Evolutionary conservation across 2,113 vertebrate species (phyloP), one percentile per base, ranked within the genome.

Genomic region (Alaudala cheleensis): DNA sequence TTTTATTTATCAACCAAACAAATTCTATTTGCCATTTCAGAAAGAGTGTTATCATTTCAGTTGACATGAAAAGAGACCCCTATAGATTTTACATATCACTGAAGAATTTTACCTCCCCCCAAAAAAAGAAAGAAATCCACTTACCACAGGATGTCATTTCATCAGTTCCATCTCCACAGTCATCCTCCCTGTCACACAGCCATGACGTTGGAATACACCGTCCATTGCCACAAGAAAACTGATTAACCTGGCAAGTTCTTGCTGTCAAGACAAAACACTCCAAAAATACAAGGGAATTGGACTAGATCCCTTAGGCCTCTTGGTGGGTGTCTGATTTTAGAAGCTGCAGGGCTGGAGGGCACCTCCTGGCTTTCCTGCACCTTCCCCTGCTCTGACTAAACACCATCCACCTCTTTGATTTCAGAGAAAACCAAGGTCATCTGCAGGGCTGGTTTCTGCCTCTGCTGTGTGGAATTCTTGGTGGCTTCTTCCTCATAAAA

Each of bases 151-250:
- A 99, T 22, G 93, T 42, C 73, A 97, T 97, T 97, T 99, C 99
- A 81, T 99, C 99, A 0, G 98, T 99, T 92, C 96, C 97, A 91
- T 99, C 99, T 20, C 99, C 99, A 28, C 99, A 99, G 97, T 99
- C 99, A 42, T 99, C 98, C 86, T 99, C 99, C 34, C 98, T 98
- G 97, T 99, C 99, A 86, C 99, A 99, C 23, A 98, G 97, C 99
- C 99, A 99, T 0, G 98, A 98, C 17, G 58, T 93, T 4, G 99
- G 99, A 93, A 99, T 98, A 40, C 99, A 99, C 40, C 99, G 99
- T 11, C 99, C 99, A 4, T 99, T 99, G 79, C 97, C 98, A 94
- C 99, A 99, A 9, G 99, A 98, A 97, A 99, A 99, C 29, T 99
- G 99, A 77, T 98, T 98, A 60, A 93, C 85, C 92, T 98, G 98